Percentiles rank a stretch among this genome's conserved stretches.
Conservation (phyloP, 2,888 invertebrate genomes). For the Erebia ligea region DNA sequence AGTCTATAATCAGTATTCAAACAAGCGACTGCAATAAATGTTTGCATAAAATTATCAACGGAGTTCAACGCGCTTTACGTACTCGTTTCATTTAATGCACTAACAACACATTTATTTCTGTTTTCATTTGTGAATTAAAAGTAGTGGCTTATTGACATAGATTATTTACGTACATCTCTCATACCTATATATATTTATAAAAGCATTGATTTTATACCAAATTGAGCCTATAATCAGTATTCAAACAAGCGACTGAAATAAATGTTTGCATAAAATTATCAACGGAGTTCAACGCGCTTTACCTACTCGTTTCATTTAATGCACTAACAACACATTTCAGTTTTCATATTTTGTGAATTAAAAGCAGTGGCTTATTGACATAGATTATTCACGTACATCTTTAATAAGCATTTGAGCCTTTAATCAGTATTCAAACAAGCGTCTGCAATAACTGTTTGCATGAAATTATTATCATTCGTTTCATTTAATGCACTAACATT, state of each 20-base stretch:
- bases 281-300: neutral
- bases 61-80: neutral
- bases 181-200: too few relatives aligned
- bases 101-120: neutral
- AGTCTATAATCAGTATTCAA: too few relatives aligned
- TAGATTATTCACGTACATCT: too few relatives aligned
- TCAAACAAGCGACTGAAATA: neutral
- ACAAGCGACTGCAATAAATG: neutral
- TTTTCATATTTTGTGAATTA: neutral
- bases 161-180: too few relatives aligned
- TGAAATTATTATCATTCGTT: conserved; percentile 5
- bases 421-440: neutral
- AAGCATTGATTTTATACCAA: too few relatives aligned
- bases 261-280: conserved; percentile 12
- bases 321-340: neutral
- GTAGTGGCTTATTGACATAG: too few relatives aligned
- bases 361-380: neutral
- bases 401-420: too few relatives aligned
- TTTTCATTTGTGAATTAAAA: neutral
- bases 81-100: conserved; percentile 1
- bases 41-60: conserved; percentile 7
- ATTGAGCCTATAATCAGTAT: too few relatives aligned
- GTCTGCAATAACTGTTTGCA: conserved; percentile 5
- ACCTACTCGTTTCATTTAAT: conserved; percentile 1
- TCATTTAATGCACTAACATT: neutral